phyloP scores from a whole-genome alignment of 2,797 vertebrate species.

The Spondyliosoma cantharus region DNA sequence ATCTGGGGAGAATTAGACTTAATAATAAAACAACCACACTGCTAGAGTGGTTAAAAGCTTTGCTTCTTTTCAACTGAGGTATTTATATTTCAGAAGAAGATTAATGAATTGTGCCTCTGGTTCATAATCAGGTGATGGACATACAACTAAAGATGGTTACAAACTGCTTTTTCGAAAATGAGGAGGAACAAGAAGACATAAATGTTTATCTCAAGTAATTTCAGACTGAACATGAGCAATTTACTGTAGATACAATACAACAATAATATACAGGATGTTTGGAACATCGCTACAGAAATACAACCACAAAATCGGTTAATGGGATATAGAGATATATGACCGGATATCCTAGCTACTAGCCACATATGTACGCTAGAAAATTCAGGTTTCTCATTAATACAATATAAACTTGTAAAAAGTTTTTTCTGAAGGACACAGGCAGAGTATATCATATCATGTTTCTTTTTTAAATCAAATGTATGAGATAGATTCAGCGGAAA shows the following conservation, averaged over 20 bases:
- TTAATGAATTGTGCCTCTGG: neutral
- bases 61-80: neutral
- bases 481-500: neutral
- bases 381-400: neutral
- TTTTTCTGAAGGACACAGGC: too few species aligned
- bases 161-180: neutral
- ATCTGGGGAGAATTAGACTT: too few species aligned
- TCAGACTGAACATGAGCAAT: too few species aligned
- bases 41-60: too few species aligned
- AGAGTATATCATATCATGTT: neutral
- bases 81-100: neutral
- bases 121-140: neutral
- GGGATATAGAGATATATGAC: neutral
- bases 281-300: neutral
- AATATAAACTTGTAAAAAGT: too few species aligned
- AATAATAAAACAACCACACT: too few species aligned
- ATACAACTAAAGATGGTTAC: neutral
- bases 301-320: neutral
- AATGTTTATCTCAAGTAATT: too few species aligned
- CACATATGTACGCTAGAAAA: too few species aligned
- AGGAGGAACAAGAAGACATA: neutral
- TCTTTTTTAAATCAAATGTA: neutral
- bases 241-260: too few species aligned
- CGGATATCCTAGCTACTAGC: neutral
- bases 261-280: too few species aligned